These are phyloP conservation scores for Anthoscopus minutus DNA, from an alignment of 2,113 vertebrate genomes.

Conservation along the genomic window DNA sequence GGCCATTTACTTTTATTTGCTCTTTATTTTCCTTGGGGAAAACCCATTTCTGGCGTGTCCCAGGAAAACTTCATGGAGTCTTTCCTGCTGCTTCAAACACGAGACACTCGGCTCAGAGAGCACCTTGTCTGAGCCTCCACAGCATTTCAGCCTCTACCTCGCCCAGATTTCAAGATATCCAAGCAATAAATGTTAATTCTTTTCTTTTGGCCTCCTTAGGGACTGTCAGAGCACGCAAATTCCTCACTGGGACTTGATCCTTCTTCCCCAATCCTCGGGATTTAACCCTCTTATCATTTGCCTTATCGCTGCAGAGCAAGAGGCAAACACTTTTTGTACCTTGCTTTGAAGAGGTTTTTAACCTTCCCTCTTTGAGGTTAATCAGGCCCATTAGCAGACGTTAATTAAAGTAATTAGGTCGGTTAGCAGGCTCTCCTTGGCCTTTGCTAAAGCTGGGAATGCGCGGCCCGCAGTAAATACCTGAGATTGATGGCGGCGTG, in stretches of 20 bases:
- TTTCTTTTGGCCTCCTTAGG: fast-evolving
- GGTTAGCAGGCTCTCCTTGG: not conserved
- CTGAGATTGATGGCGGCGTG: not conserved
- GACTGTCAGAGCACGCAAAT: fast-evolving
- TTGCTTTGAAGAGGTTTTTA: not conserved
- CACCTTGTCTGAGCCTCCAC: not conserved
- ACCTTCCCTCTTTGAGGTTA: constrained; percentile 42
- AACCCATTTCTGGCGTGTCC: not conserved
- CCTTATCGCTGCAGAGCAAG: not conserved
- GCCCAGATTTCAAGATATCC: not conserved
- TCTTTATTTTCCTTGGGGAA: not conserved
- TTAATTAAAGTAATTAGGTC: constrained; percentile 42
- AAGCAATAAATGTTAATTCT: not conserved
- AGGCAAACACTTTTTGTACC: not conserved
- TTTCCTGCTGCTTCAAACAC: not conserved
- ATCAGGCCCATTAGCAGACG: constrained; percentile 22
- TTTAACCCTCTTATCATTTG: not conserved
- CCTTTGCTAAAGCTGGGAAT: not conserved
- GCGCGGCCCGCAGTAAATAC: not conserved
- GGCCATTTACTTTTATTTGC: not conserved
- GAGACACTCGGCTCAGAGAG: not conserved
- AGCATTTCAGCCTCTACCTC: not conserved
- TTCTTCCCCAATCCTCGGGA: not conserved
- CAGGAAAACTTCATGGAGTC: not conserved
- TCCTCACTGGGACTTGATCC: fast-evolving